phyloP scores from a whole-genome alignment of 2,888 invertebrate genomes.

The Eumacrocentrus americanus region DNA sequence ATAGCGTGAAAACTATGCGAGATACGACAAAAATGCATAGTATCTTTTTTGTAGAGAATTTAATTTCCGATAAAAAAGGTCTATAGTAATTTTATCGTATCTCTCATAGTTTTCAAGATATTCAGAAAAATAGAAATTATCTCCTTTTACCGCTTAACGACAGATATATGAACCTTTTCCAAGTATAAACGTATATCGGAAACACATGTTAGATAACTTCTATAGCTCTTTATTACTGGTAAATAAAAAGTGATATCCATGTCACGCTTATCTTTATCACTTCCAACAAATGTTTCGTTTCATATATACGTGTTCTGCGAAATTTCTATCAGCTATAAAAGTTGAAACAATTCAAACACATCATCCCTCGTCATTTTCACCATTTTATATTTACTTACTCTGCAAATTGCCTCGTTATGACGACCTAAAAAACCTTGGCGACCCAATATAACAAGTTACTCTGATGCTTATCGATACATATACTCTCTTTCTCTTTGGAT shows the following conservation, averaged over 20 bases:
- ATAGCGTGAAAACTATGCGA: no score
- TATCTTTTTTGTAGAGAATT: no score
- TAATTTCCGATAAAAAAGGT: no score
- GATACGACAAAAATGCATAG: no score
- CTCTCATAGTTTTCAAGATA: background rate
- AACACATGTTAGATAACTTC: background rate
- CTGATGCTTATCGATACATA: background rate
- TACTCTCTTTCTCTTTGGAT: background rate
- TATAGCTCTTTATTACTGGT: background rate
- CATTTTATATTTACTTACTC: background rate
- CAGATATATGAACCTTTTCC: background rate
- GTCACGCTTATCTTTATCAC: background rate
- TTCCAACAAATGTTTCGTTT: background rate
- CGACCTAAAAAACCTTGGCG: conserved; percentile 26
- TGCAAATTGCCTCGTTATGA: background rate
- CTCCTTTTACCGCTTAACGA: no score
- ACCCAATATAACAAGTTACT: no score
- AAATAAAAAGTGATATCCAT: background rate
- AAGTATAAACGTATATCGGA: background rate
- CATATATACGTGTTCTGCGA: conserved; percentile 13
- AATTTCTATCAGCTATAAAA: background rate
- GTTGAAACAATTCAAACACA: background rate
- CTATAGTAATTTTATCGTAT: no score
- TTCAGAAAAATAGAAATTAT: background rate
- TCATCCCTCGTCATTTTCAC: background rate